Base-by-base conservation (phyloP, 2,113 vertebrate genomes). In the Alouatta palliata region DNA sequence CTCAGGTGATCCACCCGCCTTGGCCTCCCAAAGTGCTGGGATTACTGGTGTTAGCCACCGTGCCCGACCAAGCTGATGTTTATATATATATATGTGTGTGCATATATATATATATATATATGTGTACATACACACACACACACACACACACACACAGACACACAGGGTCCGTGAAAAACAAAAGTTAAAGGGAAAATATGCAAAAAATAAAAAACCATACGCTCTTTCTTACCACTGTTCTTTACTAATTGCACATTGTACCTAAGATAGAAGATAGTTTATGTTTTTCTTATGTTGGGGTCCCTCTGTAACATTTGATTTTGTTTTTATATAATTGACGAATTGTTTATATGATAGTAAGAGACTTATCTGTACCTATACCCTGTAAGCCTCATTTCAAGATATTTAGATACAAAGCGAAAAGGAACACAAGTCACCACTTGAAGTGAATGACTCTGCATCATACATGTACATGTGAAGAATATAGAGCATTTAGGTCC, bases 301-400 rank as follows among this genome's bases (percentile, higher is more conserved):
- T 43, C 25, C 19, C 40, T 71, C 40, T 70, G 6, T 87, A 90
- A 85, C n/a, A 84, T 68, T 94, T 84, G 37, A 49, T 70, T 79
- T 80, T 92, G 89, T 73, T 95, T 94, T 89, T 52, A 88, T 17
- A 30, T 97, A 96, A 92, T 35, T 84, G 47, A 91, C 37, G n/a
- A 54, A 58, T 86, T 93, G 10, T 92, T 85, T 45, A 91, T 45
- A 91, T 19, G 71, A n/a, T 47, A 88, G n/a, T 71, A 88, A 96
- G 32, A 70, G 49, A 73, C n/a, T 92, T 58, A 89, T 40, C 73
- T 79, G 43, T 70, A 93, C 54, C 71, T 68, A 75, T 45, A 90
- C 5, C 17, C 58, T 77, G 1, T 77, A 97, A 85, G 75, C 23
- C 14, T 94, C 93, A 95, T 7, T 92, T 43, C 35, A 91, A 94